Conservation (phyloP, 2,888 invertebrate genomes). For the Pycnomerus fuliginosus region DNA sequence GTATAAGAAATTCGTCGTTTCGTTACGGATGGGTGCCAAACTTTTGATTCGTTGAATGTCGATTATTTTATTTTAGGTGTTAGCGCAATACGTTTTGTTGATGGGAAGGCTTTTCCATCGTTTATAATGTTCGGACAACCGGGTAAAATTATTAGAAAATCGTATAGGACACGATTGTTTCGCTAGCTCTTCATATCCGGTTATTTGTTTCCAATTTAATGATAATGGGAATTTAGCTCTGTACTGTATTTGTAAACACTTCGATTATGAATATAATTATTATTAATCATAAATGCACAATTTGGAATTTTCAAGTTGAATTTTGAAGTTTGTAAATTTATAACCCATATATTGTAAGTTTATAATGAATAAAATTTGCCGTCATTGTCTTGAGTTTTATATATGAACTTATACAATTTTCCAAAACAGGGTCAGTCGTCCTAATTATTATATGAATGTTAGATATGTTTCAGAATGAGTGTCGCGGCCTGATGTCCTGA, state of each 20-base stretch:
- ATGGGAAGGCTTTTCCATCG: too few species aligned
- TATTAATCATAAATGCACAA: constrained; percentile 46
- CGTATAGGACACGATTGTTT: constrained; percentile 6
- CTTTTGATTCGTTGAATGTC: constrained; percentile 13
- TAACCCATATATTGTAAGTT: constrained; percentile 40
- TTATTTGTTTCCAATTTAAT: not conserved
- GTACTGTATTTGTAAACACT: constrained; percentile 31
- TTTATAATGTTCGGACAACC: constrained; percentile 44
- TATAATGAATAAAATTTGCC: constrained; percentile 46
- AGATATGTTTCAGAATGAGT: too few species aligned
- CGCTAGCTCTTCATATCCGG: constrained; percentile 6
- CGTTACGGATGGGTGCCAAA: constrained; percentile 29
- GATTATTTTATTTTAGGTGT: constrained; percentile 20
- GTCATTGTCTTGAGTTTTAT: too few species aligned
- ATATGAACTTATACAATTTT: too few species aligned
- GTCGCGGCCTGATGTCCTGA: too few species aligned
- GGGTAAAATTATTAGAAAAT: constrained; percentile 43
- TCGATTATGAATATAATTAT: constrained; percentile 20
- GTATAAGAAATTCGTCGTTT: not conserved
- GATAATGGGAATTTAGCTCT: constrained; percentile 13
- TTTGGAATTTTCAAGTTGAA: too few species aligned
- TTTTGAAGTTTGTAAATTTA: constrained; percentile 53
- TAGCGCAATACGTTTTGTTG: constrained; percentile 9
- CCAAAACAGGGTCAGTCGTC: too few species aligned
- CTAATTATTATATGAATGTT: too few species aligned